Evolutionary conservation across 2,888 invertebrate species (phyloP), one percentile per base, ranked within the genome.

Genomic region (Eumacrocentrus americanus): DNA sequence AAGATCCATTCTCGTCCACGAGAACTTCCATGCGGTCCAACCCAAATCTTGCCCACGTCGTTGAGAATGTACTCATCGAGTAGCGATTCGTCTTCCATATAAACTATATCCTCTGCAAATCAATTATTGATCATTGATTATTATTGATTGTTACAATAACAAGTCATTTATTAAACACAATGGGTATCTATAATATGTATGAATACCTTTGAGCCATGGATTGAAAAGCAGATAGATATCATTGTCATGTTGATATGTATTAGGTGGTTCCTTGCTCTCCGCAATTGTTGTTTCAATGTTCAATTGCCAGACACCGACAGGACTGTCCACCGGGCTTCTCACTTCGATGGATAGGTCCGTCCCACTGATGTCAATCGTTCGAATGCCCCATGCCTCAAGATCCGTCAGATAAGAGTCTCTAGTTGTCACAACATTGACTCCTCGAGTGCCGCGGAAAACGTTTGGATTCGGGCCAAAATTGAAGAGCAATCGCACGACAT

Each of bases 21-120:
- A 14, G 89, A 87, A 38, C 87, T 86, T 60, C 88, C 88, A 70
- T 87, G 85, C 0, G 91, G 88, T 0, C 93, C 93, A 12, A 91
- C 87, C 90, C 91, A 94, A 37, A 94, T 89, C 78, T 93, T 91
- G 46, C 94, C 94, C n/a, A 89, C 87, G 74, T 94, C 93, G 63
- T 88, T 91, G 62, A 91, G 74, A 7, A 94, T 84, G 74, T 92
- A 93, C 73, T 94, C 94, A 58, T 91, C 88, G 1, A 92, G 83
- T 1, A 87, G 81, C 2, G 83, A 82, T 59, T 86, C 84, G 53
- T 91, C 88, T 50, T 88, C 88, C 89, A 94, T 86, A 78, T 84
- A 91, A 7, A 91, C 91, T 63, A 86, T 82, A 76, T 94, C 94
- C 74, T 89, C 92, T 92, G 72, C 2, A 69, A 71, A 25, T 12